These are phyloP conservation scores for Masticophis lateralis DNA, from an alignment of 2,797 vertebrate genomes.

Conservation along the genomic window DNA sequence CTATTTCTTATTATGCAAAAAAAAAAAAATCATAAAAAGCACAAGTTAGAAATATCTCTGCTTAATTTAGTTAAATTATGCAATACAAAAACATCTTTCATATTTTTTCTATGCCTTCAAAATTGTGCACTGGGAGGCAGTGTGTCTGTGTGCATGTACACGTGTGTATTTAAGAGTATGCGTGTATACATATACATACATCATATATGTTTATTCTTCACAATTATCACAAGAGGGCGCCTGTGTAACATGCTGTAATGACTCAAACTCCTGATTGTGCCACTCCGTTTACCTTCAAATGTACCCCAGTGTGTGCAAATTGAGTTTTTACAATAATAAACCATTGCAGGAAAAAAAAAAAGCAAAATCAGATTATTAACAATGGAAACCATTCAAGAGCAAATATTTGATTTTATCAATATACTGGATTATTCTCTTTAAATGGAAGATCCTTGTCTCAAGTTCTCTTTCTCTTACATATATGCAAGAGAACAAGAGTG, in stretches of 20 bases:
- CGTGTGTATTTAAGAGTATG: not conserved
- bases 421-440: not conserved
- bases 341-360: not conserved
- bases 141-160: not conserved
- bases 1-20: not conserved
- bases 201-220: not conserved
- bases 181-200: not conserved
- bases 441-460: not conserved
- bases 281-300: not conserved
- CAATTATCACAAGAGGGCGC: constrained; percentile 42
- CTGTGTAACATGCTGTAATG: not conserved
- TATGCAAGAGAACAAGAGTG: not conserved
- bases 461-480: not conserved
- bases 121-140: not conserved
- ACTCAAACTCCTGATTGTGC: not conserved
- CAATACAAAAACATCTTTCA: accelerated
- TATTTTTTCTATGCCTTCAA: not conserved
- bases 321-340: not conserved
- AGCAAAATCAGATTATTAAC: not conserved
- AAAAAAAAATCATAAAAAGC: not conserved
- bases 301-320: not conserved
- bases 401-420: not conserved
- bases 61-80: not conserved
- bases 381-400: not conserved
- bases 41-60: not conserved